phyloP scores from a whole-genome alignment of 2,797 vertebrate species.

The Spinus olivaceus region DNA sequence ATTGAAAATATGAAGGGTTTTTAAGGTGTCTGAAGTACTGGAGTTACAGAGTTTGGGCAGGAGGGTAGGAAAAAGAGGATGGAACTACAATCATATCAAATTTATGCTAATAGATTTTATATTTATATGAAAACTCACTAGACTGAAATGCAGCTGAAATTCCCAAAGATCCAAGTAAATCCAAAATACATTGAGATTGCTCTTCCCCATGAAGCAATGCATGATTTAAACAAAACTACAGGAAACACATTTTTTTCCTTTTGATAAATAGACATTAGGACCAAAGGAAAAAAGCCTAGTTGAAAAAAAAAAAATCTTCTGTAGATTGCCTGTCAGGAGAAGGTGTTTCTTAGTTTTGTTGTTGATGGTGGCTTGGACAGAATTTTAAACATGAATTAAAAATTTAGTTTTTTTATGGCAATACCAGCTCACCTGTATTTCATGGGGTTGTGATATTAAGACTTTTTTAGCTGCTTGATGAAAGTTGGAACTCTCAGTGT shows the following conservation, averaged over 20 bases:
- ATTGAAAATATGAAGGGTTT: not conserved
- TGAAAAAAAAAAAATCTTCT: not conserved
- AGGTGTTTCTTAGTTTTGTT: not conserved
- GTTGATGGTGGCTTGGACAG: not conserved
- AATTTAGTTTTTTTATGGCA: not conserved
- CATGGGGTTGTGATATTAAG: not conserved
- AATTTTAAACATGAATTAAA: not conserved
- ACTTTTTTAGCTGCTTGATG: not conserved
- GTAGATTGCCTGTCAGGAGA: not conserved
- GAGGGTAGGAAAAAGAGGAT: not conserved
- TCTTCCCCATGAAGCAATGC: not conserved
- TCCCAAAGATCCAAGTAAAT: not conserved
- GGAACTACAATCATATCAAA: not conserved
- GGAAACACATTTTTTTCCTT: not conserved
- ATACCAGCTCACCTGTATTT: not conserved
- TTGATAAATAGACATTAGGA: not conserved
- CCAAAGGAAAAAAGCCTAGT: not conserved
- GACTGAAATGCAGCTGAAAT: not conserved
- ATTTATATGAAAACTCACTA: not conserved
- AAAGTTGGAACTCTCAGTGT: not conserved
- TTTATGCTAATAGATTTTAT: not conserved
- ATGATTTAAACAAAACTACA: not conserved
- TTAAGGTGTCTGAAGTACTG: not conserved
- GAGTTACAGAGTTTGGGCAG: not conserved
- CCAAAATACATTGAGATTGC: not conserved